Percentiles rank a stretch among this genome's conserved stretches.
Evolutionary conservation across 2,113 vertebrate genomes (phyloP).

Genomic region (Candoia aspera): DNA sequence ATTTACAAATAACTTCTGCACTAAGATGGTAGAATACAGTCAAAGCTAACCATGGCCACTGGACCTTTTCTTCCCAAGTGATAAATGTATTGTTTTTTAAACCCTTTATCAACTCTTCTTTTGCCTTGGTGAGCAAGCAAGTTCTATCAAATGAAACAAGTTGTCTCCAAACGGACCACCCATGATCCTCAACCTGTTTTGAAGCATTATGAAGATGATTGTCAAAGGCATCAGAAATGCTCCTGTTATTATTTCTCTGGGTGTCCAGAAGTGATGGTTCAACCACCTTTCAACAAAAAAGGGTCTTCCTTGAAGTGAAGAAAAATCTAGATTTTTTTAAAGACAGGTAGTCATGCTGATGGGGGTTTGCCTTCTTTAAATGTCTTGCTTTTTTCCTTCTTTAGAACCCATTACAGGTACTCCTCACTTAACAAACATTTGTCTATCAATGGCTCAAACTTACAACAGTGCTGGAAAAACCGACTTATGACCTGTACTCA

Average conservation of each 20-base stretch:
- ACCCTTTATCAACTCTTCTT: constrained; percentile 53
- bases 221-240: constrained; percentile 21
- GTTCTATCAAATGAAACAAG: constrained; percentile 53
- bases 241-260: constrained; percentile 1
- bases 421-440: no score
- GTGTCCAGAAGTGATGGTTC: constrained; percentile 15
- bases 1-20: constrained; percentile 41
- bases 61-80: constrained; percentile 33
- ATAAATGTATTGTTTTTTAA: constrained; percentile 48
- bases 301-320: constrained; percentile 16
- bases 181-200: constrained; percentile 29
- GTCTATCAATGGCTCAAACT: no score
- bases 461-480: no score
- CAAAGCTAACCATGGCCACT: constrained; percentile 45
- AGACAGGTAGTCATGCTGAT: neutral
- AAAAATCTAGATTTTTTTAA: constrained; percentile 9
- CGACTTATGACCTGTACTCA: no score
- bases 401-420: neutral
- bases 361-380: neutral
- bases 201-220: constrained; percentile 31
- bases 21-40: constrained; percentile 34
- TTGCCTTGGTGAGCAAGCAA: constrained; percentile 51
- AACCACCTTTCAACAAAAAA: constrained; percentile 29
- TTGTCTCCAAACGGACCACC: constrained; percentile 56
- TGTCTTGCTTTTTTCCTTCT: neutral